These are phyloP conservation scores for Syngnathoides biaculeatus DNA, from an alignment of 2,113 vertebrate species.

Conservation along the genomic window DNA sequence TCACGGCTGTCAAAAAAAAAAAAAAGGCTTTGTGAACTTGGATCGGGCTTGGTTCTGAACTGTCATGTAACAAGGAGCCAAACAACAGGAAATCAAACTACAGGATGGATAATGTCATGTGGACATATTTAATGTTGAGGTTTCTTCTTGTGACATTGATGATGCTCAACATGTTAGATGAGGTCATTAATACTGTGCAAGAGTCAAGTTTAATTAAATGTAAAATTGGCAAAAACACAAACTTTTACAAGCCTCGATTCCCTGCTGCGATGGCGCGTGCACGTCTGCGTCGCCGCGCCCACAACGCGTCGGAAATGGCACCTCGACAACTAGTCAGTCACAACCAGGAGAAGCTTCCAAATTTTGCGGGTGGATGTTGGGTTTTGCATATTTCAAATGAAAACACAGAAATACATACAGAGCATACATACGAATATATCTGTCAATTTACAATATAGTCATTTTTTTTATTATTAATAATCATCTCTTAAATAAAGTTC, in stretches of 20 bases:
- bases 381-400: constrained; percentile 49
- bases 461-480: constrained; percentile 68
- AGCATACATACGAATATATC: constrained; percentile 71
- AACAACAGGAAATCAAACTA: background rate
- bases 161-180: constrained; percentile 66
- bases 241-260: constrained; percentile 8
- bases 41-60: background rate
- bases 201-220: constrained; percentile 63
- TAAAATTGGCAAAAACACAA: constrained; percentile 37
- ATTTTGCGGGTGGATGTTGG: constrained; percentile 48
- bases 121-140: constrained; percentile 62
- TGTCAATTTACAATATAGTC: constrained; percentile 73
- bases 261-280: constrained; percentile 23
- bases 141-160: constrained; percentile 61
- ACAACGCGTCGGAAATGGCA: constrained; percentile 29
- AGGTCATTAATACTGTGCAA: constrained; percentile 75
- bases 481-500: constrained; percentile 77
- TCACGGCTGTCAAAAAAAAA: constrained; percentile 22
- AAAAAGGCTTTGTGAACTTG: background rate
- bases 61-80: background rate
- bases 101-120: constrained; percentile 27
- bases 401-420: constrained; percentile 62
- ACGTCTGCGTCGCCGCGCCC: background rate
- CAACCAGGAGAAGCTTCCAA: constrained; percentile 1
- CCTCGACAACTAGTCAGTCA: constrained; percentile 16